phyloP scores from a whole-genome alignment of 1,140 invertebrate genomes.

The Saccostrea glomerata region DNA sequence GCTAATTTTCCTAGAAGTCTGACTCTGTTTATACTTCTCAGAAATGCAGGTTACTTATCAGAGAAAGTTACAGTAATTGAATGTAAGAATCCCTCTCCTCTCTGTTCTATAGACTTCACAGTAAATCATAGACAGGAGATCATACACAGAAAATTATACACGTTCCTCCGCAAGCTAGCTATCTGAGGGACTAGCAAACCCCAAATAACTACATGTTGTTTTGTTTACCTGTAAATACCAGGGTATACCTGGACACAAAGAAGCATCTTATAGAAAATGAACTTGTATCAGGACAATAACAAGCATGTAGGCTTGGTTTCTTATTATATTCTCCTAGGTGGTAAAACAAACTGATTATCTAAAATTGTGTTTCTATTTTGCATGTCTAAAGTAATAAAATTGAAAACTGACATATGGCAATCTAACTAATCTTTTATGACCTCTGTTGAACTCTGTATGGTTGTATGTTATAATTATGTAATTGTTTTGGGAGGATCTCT shows the following conservation, averaged over 20 bases:
- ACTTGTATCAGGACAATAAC: no score
- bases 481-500: constrained; percentile 2
- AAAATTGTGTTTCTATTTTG: no score
- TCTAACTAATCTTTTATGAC: neutral
- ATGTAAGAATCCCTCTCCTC: neutral
- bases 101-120: neutral
- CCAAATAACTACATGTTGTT: neutral
- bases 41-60: neutral
- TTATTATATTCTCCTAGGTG: no score
- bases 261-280: no score
- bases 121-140: neutral
- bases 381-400: no score
- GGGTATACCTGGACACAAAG: no score
- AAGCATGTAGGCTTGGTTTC: no score
- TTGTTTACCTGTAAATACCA: neutral
- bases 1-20: neutral
- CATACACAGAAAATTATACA: no score
- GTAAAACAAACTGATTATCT: no score
- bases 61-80: neutral
- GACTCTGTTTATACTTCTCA: neutral
- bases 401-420: neutral
- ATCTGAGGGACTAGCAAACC: neutral
- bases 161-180: neutral
- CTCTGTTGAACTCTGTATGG: neutral
- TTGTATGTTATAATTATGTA: neutral